These are phyloP conservation scores for Crypturellus tataupa DNA, from an alignment of 2,797 vertebrate species.

Conservation along the genomic window DNA sequence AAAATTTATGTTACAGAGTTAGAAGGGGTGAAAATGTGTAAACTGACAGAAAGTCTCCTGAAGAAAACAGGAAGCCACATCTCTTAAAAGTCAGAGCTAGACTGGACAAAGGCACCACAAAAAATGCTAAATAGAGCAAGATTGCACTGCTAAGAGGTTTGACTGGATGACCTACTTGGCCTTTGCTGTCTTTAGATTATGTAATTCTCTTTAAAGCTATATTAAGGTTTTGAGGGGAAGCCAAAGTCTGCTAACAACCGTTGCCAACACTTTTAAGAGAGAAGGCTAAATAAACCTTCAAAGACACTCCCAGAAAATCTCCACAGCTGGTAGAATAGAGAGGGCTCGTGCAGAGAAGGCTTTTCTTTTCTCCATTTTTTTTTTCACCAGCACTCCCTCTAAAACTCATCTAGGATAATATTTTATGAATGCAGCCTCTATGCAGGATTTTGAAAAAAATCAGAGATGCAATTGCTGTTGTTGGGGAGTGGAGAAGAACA, in stretches of 20 bases:
- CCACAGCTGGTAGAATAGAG: neutral
- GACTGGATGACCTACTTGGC: neutral
- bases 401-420: neutral
- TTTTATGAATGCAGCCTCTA: neutral
- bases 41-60: neutral
- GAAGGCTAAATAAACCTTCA: conserved; percentile 1
- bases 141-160: neutral
- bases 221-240: conserved; percentile 36
- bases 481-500: neutral
- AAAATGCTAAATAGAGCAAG: neutral
- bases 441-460: neutral
- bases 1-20: neutral
- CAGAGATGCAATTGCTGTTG: neutral
- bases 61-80: neutral
- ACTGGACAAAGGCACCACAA: neutral
- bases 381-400: neutral
- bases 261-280: neutral
- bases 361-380: neutral
- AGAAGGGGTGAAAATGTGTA: neutral
- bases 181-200: conserved; percentile 41
- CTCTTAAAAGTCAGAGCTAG: neutral
- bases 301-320: neutral
- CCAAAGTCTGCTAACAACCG: neutral
- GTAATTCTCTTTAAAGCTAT: conserved; percentile 11
- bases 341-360: neutral